Evolutionary conservation across 2,888 invertebrate species (phyloP).

Genomic region (Erebia aethiops): DNA sequence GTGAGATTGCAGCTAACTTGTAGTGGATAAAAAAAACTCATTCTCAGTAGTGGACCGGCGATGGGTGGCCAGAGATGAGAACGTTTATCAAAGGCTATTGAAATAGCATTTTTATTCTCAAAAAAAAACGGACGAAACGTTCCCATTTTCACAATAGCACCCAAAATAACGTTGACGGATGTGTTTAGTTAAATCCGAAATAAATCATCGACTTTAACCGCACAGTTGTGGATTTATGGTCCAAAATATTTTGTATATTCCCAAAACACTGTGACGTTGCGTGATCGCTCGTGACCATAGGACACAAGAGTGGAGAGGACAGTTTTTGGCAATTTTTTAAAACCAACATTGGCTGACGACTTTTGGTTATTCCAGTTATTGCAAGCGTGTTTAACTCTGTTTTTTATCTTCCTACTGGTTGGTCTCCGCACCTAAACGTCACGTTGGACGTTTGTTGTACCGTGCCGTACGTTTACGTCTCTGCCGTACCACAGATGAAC

Average conservation of each 20-base stretch:
- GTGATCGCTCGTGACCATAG: slow-evolving; percentile 27
- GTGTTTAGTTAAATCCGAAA: slow-evolving; percentile 26
- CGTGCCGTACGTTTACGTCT: too few relatives aligned
- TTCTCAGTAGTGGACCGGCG: too few relatives aligned
- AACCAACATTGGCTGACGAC: slow-evolving; percentile 31
- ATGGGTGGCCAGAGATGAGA: too few relatives aligned
- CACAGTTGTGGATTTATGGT: slow-evolving; percentile 27
- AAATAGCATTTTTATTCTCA: background rate
- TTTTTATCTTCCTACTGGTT: too few relatives aligned
- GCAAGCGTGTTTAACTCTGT: background rate
- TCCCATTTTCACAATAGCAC: slow-evolving; percentile 9
- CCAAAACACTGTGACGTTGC: slow-evolving; percentile 29
- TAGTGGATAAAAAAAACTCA: too few relatives aligned
- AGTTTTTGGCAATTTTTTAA: slow-evolving; percentile 37
- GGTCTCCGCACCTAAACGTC: too few relatives aligned
- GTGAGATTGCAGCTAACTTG: too few relatives aligned
- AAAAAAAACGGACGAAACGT: background rate
- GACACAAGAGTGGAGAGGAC: slow-evolving; percentile 26
- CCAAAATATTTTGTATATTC: slow-evolving; percentile 34
- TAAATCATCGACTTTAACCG: slow-evolving; percentile 31
- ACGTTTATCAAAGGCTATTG: too few relatives aligned
- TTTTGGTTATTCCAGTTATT: slow-evolving; percentile 15
- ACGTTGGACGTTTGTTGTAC: too few relatives aligned
- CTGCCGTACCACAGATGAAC: too few relatives aligned
- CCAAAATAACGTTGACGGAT: slow-evolving; percentile 24